Evolutionary conservation across 2,888 invertebrate genomes (phyloP), one percentile per base, ranked within the genome.

Genomic region (Acanthopleura granulata): DNA sequence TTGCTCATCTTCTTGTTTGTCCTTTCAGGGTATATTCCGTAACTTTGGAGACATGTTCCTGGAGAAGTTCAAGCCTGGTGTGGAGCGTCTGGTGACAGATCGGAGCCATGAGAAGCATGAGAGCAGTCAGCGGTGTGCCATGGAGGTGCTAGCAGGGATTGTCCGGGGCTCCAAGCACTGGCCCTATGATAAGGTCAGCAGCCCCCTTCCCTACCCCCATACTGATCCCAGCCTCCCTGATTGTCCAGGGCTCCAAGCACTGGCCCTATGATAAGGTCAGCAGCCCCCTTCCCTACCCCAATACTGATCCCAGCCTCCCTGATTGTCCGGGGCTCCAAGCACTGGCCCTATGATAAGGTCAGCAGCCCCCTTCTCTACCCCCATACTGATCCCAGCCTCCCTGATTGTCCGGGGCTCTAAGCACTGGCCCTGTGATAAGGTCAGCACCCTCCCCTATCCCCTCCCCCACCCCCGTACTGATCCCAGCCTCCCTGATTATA

Each of bases 151-250:
- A 4, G 93, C 95, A n/a, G 93, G 95, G 0, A 90, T 95, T 0
- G 92, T 97, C 27, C 91, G 94, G n/a, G 96, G 96, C 1, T 93
- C 94, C 30, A 94, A 96, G 81, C 95, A 95, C 90, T 97, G 96
- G 96, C 91, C 93, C 0, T 94, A 93, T 80, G 91, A 92, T 0
- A 93, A 88, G 87, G 89, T 89, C 76, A 61, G 40, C 40, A 40
- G 4, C 3, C 40, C 40, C 40, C 9, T 40, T 9, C 40, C 40
- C 3, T n/a, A n/a, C n/a, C n/a, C n/a, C n/a, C n/a, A n/a, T n/a
- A n/a, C n/a, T n/a, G n/a, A n/a, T n/a, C 40, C 40, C 40, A 40
- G 40, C 40, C 40, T 40, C 9, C 9, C 4, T 40, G 40, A 40
- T 40, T 40, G 9, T 40, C 27, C 91, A 94, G n/a, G 96, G 96